Evolutionary conservation across 2,113 vertebrate genomes (phyloP).

Genomic region (Sigmodon hispidus): DNA sequence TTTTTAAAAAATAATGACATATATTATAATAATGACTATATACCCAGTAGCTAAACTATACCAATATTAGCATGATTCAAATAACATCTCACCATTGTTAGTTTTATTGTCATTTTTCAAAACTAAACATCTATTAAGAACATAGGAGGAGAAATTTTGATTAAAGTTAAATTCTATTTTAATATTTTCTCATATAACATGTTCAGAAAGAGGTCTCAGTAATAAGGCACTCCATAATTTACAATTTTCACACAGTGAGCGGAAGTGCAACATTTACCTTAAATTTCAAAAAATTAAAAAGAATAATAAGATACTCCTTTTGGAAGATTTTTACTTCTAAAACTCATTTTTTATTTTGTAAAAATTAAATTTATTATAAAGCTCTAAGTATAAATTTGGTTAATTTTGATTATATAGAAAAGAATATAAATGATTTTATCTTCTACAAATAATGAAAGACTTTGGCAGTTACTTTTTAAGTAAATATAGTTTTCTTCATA

Average conservation of each 20-base stretch:
- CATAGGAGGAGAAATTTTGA: constrained; percentile 35
- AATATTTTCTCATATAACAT: constrained; percentile 17
- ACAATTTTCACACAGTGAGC: constrained; percentile 7
- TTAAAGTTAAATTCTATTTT: neutral
- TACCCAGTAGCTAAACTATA: constrained; percentile 22
- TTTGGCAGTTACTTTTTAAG: neutral
- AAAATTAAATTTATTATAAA: neutral
- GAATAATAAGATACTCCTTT: neutral
- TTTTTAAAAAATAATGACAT: neutral
- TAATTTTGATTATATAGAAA: neutral
- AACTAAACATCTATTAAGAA: neutral
- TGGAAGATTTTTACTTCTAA: constrained; percentile 51
- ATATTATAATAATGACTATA: too few species aligned
- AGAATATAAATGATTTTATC: neutral
- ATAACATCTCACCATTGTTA: neutral
- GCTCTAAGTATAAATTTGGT: neutral
- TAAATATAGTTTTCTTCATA: neutral
- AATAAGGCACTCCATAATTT: neutral
- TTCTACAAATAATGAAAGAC: neutral
- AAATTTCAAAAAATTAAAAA: neutral
- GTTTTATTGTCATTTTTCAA: constrained; percentile 28
- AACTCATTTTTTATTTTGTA: neutral
- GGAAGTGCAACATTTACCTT: constrained; percentile 18
- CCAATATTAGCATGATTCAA: neutral
- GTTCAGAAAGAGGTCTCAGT: constrained; percentile 39